Evolutionary conservation across 1,140 invertebrate genomes (phyloP).

Genomic region (Brachionus sp.): DNA sequence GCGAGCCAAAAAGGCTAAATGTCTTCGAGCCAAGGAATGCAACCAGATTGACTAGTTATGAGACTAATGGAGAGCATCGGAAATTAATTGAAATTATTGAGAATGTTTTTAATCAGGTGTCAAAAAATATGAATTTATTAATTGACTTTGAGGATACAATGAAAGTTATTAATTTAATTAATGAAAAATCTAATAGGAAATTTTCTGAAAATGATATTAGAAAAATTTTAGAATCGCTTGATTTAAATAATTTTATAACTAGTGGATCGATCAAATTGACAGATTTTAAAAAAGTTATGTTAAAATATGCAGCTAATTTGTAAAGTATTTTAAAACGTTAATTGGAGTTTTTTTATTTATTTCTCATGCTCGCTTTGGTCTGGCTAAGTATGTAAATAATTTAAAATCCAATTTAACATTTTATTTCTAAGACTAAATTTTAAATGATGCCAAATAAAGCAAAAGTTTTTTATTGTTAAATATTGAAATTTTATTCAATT

Average conservation of each 20-base stretch:
- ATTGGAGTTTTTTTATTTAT: background rate
- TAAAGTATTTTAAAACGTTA: background rate
- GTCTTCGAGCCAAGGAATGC: no score
- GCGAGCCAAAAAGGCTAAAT: background rate
- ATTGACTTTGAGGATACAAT: conserved; percentile 20
- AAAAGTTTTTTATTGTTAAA: no score
- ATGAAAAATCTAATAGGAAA: background rate
- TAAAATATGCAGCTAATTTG: conserved; percentile 1
- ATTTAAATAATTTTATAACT: conserved; percentile 33
- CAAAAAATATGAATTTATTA: background rate
- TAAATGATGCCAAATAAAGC: no score
- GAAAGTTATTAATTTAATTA: conserved; percentile 17
- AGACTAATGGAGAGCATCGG: background rate
- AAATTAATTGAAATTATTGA: background rate
- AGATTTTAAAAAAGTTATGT: background rate
- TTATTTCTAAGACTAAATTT: no score
- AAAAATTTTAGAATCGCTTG: background rate
- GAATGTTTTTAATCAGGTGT: background rate
- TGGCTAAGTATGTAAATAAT: no score
- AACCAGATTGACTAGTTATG: background rate
- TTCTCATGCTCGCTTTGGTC: no score
- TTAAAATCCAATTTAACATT: no score
- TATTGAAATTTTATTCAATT: no score
- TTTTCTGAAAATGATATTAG: conserved; percentile 15
- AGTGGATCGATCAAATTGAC: background rate